Evolutionary conservation across 2,797 vertebrate genomes (phyloP).

Genomic region (Caiman crocodilus): DNA sequence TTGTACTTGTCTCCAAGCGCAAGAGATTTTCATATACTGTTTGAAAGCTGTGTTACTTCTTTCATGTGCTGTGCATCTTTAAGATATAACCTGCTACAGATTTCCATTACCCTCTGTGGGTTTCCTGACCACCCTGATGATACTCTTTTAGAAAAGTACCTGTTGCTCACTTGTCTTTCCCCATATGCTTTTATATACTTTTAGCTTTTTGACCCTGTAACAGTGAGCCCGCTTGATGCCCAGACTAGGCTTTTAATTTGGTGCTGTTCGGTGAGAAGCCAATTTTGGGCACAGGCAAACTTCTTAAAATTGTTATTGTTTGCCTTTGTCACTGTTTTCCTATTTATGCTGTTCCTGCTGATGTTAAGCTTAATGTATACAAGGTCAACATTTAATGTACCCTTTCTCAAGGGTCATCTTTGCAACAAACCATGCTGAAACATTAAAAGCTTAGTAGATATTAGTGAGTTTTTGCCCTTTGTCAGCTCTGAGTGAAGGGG

Average conservation of each 20-base stretch:
- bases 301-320: not conserved
- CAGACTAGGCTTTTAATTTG: not conserved
- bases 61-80: slow-evolving; percentile 27
- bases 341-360: not conserved
- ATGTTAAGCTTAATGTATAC: not conserved
- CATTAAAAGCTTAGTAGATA: not conserved
- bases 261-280: accelerated
- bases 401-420: not conserved
- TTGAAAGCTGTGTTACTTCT: slow-evolving; percentile 58
- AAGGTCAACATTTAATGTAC: not conserved
- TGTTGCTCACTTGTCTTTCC: not conserved
- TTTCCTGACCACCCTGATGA: not conserved
- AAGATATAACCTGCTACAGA: not conserved
- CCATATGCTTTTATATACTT: not conserved
- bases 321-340: not conserved
- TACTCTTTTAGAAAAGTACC: not conserved
- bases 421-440: not conserved
- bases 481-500: not conserved
- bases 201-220: not conserved
- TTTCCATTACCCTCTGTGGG: not conserved
- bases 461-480: not conserved
- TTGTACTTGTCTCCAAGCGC: not conserved
- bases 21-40: slow-evolving; percentile 33
- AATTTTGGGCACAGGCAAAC: not conserved
- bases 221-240: not conserved